Evolutionary conservation across 2,113 vertebrate species (phyloP), one percentile per base, ranked within the genome.

Genomic region (Ophiodon elongatus): DNA sequence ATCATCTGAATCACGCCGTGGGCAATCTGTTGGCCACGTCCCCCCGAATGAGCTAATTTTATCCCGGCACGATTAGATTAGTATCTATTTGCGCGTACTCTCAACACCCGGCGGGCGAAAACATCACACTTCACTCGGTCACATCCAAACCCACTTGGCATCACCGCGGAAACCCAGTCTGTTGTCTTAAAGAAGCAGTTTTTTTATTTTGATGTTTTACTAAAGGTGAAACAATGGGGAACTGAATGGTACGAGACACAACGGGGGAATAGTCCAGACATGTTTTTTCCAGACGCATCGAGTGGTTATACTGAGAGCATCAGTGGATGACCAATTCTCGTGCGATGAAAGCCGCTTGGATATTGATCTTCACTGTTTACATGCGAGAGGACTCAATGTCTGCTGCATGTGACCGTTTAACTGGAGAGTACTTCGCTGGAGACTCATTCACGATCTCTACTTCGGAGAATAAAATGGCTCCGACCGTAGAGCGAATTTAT

Each of bases 21-120:
- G 89, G 88, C 89, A 29, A 67, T 71, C 66, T 77, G 85, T 86
- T 77, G 85, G 60, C 71, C 76, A 29, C 64, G 80, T 79, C 73
- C 79, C 56, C 79, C 76, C 1, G 73, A 88, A 88, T 64, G 65
- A 87, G 79, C 84, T 90, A 85, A 93, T 92, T 92, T 91, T 88
- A 90, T 60, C 80, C 76, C 4, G 10, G 21, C 71, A 67, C 87
- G 90, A 93, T 90, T 88, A 91, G 91, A 94, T 94, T 83, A 86
- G 81, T 63, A 91, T 94, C 83, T 85, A 54, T 85, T 73, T 88
- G 87, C 85, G 78, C 37, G 2, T 39, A 79, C 80, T 80, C 56
- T 80, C 66, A 70, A 79, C 78, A 89, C 67, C 85, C 86, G 47
- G 60, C 47, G 84, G 86, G 89, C 66, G 39, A 4, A 73, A 84